phyloP scores from a whole-genome alignment of 2,797 vertebrate species.

The Hapalemur alaotrensis region DNA sequence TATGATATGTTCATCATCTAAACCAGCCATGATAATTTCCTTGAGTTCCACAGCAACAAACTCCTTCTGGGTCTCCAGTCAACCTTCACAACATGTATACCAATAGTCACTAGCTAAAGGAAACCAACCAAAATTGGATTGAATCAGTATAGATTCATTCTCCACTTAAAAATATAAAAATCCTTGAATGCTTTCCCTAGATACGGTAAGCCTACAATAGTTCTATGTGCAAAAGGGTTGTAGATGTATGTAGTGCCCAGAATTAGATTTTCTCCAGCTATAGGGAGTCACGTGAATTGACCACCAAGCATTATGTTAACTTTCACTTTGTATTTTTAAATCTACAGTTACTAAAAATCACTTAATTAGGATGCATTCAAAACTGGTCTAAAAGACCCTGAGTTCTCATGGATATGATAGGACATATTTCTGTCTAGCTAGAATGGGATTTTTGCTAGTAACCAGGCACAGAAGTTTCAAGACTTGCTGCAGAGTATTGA shows the following conservation, averaged over 20 bases:
- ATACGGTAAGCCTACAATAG: background rate
- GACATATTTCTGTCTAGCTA: background rate
- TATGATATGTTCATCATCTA: background rate
- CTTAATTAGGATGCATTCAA: background rate
- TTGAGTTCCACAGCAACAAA: background rate
- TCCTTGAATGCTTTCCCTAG: background rate
- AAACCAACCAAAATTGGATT: background rate
- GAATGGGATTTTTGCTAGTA: background rate
- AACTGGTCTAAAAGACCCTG: background rate
- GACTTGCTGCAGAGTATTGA: background rate
- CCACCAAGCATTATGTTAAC: background rate
- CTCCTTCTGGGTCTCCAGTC: background rate
- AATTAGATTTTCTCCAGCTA: background rate
- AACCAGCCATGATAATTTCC: background rate
- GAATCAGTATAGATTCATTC: background rate
- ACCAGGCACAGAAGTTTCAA: background rate
- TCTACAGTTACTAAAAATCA: background rate
- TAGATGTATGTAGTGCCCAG: background rate
- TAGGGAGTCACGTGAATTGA: background rate
- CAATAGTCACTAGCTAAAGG: background rate
- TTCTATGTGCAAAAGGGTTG: background rate
- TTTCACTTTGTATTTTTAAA: background rate
- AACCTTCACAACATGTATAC: background rate
- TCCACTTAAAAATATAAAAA: conserved; percentile 16
- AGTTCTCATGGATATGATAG: background rate